These are phyloP conservation scores for Neomonachus schauinslandi DNA, from an alignment of 2,113 vertebrate species.

Conservation along the genomic window DNA sequence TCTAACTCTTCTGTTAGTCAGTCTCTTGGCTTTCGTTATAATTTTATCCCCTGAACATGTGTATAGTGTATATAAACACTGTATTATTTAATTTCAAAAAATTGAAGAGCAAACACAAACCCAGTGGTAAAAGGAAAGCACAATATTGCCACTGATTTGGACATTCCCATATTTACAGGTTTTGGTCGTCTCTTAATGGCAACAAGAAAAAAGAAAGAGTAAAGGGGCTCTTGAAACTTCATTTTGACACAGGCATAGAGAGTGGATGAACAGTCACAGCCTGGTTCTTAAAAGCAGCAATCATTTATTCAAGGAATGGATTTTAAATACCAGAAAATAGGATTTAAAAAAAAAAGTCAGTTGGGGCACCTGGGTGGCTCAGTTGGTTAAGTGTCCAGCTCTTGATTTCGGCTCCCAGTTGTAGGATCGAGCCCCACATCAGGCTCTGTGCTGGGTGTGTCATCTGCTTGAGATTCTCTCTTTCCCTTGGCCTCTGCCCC, in stretches of 20 bases:
- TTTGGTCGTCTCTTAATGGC: background rate
- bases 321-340: background rate
- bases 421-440: no score
- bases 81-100: background rate
- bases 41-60: background rate
- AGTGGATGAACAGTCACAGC: background rate
- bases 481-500: no score
- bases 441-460: no score
- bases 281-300: background rate
- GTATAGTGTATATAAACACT: background rate
- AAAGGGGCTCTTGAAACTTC: background rate
- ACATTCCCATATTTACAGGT: background rate
- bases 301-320: constrained; percentile 18
- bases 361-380: no score
- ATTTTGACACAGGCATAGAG: background rate
- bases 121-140: background rate
- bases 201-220: background rate
- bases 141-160: background rate
- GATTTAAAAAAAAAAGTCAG: background rate
- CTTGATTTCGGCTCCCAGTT: no score
- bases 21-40: background rate
- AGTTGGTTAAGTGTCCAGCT: no score
- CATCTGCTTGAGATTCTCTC: no score
- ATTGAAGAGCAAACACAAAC: background rate
- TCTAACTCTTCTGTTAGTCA: background rate